phyloP scores from a whole-genome alignment of 2,797 vertebrate species.

The Aselliscus stoliczkanus region DNA sequence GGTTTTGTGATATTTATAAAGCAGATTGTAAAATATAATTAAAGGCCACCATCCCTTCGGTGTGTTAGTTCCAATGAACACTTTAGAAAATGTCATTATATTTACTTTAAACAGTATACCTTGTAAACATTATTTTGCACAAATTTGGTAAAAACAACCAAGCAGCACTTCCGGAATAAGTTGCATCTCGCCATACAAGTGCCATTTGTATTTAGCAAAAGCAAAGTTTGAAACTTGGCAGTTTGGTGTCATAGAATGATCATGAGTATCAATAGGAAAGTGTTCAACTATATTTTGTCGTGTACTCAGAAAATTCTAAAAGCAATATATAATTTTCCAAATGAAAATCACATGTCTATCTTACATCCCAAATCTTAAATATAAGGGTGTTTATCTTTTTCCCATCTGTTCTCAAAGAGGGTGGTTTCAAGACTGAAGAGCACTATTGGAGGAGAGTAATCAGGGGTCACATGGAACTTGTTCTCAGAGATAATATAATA shows the following conservation, averaged over 20 bases:
- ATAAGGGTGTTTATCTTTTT: not conserved
- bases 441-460: not conserved
- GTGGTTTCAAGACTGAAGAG: not conserved
- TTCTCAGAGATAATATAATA: slow-evolving; percentile 3
- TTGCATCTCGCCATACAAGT: not conserved
- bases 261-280: not conserved
- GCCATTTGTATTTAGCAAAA: not conserved
- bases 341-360: not conserved
- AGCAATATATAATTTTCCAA: not conserved
- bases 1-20: slow-evolving; percentile 3
- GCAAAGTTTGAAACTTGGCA: not conserved
- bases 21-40: slow-evolving; percentile 4
- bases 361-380: not conserved
- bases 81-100: not conserved
- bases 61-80: not conserved
- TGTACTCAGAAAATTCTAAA: not conserved
- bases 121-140: not conserved
- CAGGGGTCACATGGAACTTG: not conserved
- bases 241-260: not conserved
- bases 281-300: not conserved
- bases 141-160: slow-evolving; percentile 5
- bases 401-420: not conserved
- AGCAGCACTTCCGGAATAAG: not conserved
- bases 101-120: not conserved
- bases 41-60: not conserved